These are phyloP conservation scores for Colletes latitarsis DNA, from an alignment of 1,140 invertebrate genomes.

Conservation along the genomic window DNA sequence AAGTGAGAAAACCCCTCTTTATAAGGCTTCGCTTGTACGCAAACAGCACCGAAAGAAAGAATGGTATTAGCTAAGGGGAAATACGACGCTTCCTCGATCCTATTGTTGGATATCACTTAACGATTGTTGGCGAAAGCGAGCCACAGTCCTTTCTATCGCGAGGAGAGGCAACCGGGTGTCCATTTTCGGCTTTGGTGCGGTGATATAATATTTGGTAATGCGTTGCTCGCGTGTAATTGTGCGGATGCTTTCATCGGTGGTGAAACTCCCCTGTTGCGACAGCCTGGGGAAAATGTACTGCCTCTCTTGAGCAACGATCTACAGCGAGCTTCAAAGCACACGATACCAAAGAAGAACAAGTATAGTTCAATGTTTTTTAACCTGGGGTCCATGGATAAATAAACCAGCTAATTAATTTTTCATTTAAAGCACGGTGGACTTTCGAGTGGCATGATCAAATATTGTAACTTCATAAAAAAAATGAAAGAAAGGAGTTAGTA, in stretches of 20 bases:
- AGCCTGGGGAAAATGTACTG: conserved; percentile 65
- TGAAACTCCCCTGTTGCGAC: conserved; percentile 74
- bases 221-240: conserved; percentile 53
- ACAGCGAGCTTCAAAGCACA: background rate
- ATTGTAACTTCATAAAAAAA: no score
- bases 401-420: no score
- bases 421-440: no score
- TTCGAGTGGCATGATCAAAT: no score
- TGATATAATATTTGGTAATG: conserved; percentile 55
- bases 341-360: background rate
- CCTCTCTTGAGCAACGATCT: conserved; percentile 63
- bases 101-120: background rate
- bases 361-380: no score
- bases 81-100: background rate
- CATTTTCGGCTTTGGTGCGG: conserved; percentile 20
- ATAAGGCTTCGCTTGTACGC: no score
- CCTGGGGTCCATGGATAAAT: no score
- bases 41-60: no score
- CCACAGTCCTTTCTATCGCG: conserved; percentile 19
- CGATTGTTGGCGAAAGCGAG: conserved; percentile 30
- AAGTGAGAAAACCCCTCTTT: no score
- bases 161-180: background rate
- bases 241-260: conserved; percentile 70
- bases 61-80: no score
- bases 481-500: no score